phyloP scores from a whole-genome alignment of 2,113 vertebrate species.

The Clarias magur region DNA sequence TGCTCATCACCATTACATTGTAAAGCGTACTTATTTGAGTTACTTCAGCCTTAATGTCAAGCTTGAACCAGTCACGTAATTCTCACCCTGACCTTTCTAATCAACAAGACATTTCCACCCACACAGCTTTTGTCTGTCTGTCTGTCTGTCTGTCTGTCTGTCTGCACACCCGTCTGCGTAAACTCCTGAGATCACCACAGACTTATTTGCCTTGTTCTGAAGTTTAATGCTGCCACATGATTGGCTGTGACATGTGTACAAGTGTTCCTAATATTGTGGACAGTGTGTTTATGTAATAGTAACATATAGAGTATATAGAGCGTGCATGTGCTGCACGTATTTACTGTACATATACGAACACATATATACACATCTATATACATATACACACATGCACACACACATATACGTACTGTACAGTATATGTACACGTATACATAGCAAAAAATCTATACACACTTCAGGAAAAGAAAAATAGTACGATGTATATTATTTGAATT shows the following conservation, averaged over 20 bases:
- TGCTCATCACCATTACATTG: background rate
- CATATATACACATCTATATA: too few species aligned
- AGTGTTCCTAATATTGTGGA: slow-evolving; percentile 4
- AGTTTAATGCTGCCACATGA: background rate
- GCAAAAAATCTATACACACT: too few species aligned
- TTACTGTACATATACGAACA: too few species aligned
- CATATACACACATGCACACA: too few species aligned
- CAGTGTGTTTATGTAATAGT: background rate
- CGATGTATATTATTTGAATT: too few species aligned
- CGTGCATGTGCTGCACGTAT: background rate
- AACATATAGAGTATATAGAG: background rate
- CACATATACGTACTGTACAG: too few species aligned
- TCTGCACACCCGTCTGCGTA: too few species aligned
- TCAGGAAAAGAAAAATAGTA: too few species aligned
- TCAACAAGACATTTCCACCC: background rate
- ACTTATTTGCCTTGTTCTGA: background rate
- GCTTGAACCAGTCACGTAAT: background rate
- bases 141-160: background rate
- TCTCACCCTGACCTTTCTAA: background rate
- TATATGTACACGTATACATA: too few species aligned
- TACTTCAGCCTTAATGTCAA: background rate
- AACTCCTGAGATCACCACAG: background rate
- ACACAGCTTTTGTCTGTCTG: background rate
- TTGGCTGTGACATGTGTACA: background rate
- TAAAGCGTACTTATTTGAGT: background rate